Conservation (phyloP, 2,113 vertebrate species). For the Fukomys damarensis region DNA sequence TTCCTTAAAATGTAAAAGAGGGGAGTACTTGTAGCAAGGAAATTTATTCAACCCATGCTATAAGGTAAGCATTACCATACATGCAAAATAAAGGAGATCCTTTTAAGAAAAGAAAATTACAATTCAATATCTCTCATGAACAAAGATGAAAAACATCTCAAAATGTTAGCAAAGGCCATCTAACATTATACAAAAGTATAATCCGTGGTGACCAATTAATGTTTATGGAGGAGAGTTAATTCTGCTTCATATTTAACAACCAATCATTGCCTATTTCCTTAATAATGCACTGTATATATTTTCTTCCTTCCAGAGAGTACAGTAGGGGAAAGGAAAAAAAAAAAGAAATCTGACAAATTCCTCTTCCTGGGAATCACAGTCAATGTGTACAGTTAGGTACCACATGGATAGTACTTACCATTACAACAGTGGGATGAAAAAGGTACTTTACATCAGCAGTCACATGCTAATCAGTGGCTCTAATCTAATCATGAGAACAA, state of each 20-base stretch:
- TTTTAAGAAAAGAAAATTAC: background rate
- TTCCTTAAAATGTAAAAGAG: background rate
- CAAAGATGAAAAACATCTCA: background rate
- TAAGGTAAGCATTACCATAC: background rate
- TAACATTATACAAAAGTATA: background rate
- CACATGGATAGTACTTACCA: background rate
- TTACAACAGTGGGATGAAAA: background rate
- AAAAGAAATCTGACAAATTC: background rate
- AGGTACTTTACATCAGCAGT: background rate
- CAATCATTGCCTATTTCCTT: background rate
- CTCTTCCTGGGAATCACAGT: background rate
- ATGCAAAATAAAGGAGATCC: background rate
- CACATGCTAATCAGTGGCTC: background rate
- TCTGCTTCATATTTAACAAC: background rate
- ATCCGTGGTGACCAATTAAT: background rate
- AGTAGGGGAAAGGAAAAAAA: background rate
- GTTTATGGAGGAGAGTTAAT: background rate
- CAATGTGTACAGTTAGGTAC: background rate
- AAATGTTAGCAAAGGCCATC: background rate
- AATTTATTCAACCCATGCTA: background rate
- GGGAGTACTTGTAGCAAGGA: background rate
- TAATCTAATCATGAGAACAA: background rate
- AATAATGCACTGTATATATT: background rate
- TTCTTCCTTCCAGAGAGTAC: background rate
- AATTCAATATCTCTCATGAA: background rate